Base-by-base conservation (phyloP, 92 coral and sea anemone species). In the Palythoa grandis region DNA sequence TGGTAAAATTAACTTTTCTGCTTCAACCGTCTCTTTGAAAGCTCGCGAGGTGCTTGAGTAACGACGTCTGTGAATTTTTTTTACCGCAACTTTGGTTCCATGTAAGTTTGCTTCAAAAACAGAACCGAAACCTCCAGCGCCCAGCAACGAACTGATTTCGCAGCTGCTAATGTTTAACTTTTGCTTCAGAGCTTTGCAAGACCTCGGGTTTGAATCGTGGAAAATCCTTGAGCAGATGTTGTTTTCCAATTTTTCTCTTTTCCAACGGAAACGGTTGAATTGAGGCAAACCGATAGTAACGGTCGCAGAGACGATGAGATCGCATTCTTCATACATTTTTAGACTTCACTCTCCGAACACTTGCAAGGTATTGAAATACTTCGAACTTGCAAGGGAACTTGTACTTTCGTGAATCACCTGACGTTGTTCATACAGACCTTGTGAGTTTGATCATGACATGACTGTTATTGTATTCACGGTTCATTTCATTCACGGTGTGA, bases 51-150 rank as follows among this genome's bases (percentile, higher is more conserved):
- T 92, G 60, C 87, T 92, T 43, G 91, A 78, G 88, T 80, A 88
- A 75, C 88, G 86, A 65, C 90, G 91, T 76, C 89, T 83, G 65
- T 92, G 92, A 90, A 95, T 88, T 75, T 88, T 93, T 84, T 95
- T 95, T 63, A 95, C 93, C 29, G 98, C 98, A 47, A 95, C 83
- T 68, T 77, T 89, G 19, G 39, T 85, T 60, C 96, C 96, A 1
- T 92, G 90, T 68, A 94, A 83, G 23, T 63, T 77, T 35, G 94
- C 98, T 74, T 89, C 92, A 72, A 86, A 95, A 69, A 95, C 98
- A 13, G 98, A 87, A 22, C 98, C 98, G 73, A 95, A 95, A 13
- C 98, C 98, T 2, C 98, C 98, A 53, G 94, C 86, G 6, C 98
- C 98, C 35, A 95, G 82, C 6, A 82, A 29, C n/a, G 93, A 70